A percentile compares a stretch with the other conserved stretches of the same genome.
Conservation (phyloP, 2,797 vertebrate genomes). For the Gallinago stenura region DNA sequence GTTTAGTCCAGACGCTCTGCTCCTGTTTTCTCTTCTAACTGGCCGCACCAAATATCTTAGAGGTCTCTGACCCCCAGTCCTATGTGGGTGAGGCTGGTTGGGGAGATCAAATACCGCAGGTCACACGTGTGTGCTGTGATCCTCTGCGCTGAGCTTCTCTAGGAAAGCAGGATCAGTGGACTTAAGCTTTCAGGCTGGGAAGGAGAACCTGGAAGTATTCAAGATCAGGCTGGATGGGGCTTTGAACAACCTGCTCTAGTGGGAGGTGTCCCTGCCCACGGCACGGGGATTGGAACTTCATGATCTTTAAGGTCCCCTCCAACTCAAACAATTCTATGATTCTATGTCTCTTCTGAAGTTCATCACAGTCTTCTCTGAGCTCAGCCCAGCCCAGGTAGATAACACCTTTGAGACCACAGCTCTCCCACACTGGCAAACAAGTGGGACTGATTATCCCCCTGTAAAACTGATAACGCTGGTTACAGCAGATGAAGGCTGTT, state of each 20-base stretch:
- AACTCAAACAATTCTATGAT: no score
- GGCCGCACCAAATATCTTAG: neutral
- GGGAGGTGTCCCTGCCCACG: no score
- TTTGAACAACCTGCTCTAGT: no score
- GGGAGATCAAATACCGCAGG: neutral
- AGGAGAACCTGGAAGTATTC: neutral
- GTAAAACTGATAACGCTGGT: neutral
- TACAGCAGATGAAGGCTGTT: neutral
- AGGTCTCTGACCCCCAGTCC: neutral
- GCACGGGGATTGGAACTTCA: no score
- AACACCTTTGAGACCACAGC: neutral
- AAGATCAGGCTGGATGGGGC: no score
- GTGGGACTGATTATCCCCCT: neutral
- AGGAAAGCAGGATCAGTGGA: neutral
- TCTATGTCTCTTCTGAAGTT: neutral
- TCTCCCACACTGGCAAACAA: neutral
- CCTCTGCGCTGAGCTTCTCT: accelerated
- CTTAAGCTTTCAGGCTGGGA: neutral
- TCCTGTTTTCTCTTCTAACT: neutral
- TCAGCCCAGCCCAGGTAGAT: neutral
- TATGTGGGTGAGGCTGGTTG: neutral
- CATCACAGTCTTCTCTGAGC: no score
- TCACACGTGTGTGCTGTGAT: neutral
- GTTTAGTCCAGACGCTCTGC: neutral
- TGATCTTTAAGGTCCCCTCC: no score